Base-by-base conservation (phyloP, 2,888 invertebrate species). In the Drosophila infuscata region DNA sequence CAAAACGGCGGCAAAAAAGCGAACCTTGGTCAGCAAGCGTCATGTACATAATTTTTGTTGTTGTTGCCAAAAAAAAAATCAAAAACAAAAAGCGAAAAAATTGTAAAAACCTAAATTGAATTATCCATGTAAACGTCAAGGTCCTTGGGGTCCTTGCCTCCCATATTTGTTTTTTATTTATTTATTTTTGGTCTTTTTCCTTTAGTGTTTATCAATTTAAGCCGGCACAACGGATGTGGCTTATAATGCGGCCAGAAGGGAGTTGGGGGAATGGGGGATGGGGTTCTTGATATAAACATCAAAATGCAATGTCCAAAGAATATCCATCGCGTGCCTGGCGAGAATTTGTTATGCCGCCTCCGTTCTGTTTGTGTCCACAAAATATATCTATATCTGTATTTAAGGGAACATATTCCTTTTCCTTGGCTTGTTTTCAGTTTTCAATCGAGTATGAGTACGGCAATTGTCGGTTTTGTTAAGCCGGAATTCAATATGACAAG, bases 191-290 rank as follows among this genome's bases (percentile, higher is more conserved):
- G 36, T 38, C 12, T 15, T 41, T 56, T 30, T 58, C 57, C 66
- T 60, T 68, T 52, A 57, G 84, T 83, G 83, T 91, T 91, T 91
- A 91, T 92, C 91, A 91, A 91, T 89, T 91, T 89, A 88, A 83
- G 83, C 88, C 83, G 78, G 65, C 81, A 72, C 64, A 78, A 69
- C 88, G 88, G 88, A 88, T 76, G 89, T 88, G 86, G 86, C 81
- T 88, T 89, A 88, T 88, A 88, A 88, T 89, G 87, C 67, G 75
- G 68, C 70, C 77, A 61, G 46, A 17, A 35, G 20, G 48, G 11
- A 32, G 32, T 1, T 2, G 32, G 1, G 2, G 4, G 2, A 11
- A 20, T 3, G 9, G 29, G 12, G 20, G 4, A 5, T 11, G 11
- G 3, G 20, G 29, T 17, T n/a, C 49, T 54, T 79, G 74, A 85